These are phyloP conservation scores for Chaenodraco wilsoni DNA, from an alignment of 2,797 vertebrate genomes.

Conservation along the genomic window DNA sequence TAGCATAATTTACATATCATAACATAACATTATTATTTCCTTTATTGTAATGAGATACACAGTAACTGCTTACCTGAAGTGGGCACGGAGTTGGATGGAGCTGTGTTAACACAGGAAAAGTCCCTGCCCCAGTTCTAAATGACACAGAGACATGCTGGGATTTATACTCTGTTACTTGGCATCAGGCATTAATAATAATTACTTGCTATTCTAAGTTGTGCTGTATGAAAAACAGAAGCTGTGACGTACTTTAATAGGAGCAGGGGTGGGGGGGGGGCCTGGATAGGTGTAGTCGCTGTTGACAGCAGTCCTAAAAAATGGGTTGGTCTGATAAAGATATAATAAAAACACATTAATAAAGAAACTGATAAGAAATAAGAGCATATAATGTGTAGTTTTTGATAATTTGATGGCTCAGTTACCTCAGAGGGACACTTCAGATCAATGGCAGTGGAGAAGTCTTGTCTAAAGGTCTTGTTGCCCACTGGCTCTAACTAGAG, in stretches of 20 bases:
- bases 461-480: constrained; percentile 85
- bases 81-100: constrained; percentile 82
- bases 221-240: constrained; percentile 19
- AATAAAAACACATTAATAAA: constrained; percentile 5
- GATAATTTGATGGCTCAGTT: constrained; percentile 43
- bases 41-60: neutral
- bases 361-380: neutral
- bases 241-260: constrained; percentile 80
- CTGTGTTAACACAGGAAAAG: constrained; percentile 80
- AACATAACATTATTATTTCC: neutral
- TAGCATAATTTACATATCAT: neutral
- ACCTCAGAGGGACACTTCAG: constrained; percentile 90
- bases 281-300: constrained; percentile 87
- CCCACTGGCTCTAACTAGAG: constrained; percentile 88
- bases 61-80: constrained; percentile 85
- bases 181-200: neutral
- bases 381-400: neutral
- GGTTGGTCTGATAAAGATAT: constrained; percentile 65
- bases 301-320: constrained; percentile 86
- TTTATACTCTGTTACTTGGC: neutral
- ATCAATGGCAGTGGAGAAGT: constrained; percentile 74
- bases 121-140: constrained; percentile 94
- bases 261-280: constrained; percentile 70
- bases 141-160: constrained; percentile 20
- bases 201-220: neutral